phyloP scores from a whole-genome alignment of 2,113 vertebrate genomes.

The Tragelaphus scriptus region DNA sequence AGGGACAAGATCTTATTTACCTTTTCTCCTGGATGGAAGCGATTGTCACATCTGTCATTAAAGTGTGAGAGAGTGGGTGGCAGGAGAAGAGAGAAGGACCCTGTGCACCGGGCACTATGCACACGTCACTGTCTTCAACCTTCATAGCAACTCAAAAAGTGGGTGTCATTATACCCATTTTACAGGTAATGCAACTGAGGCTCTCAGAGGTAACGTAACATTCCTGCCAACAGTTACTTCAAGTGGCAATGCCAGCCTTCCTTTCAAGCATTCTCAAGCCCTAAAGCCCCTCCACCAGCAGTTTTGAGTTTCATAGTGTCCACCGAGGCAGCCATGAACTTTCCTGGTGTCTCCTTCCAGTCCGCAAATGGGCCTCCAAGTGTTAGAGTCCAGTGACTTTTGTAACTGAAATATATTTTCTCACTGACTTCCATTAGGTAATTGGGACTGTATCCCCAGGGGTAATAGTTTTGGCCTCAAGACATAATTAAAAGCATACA shows the following conservation, averaged over 20 bases:
- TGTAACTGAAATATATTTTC: constrained; percentile 47
- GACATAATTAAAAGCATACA: constrained; percentile 60
- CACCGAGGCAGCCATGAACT: background rate
- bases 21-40: background rate
- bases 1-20: background rate
- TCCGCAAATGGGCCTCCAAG: background rate
- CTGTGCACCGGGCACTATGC: accelerated
- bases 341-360: background rate
- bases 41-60: background rate
- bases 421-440: constrained; percentile 43
- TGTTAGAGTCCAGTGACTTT: background rate
- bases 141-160: background rate
- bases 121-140: background rate
- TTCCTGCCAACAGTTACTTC: background rate
- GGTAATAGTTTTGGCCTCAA: constrained; percentile 46
- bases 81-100: background rate
- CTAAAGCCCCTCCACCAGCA: background rate
- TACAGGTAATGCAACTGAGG: background rate
- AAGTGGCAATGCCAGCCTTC: background rate
- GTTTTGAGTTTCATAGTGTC: background rate
- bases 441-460: constrained; percentile 40
- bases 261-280: background rate
- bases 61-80: background rate
- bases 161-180: background rate
- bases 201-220: accelerated